Evolutionary conservation across 2,113 vertebrate species (phyloP), one percentile per base, ranked within the genome.

Genomic region (Indri indri): DNA sequence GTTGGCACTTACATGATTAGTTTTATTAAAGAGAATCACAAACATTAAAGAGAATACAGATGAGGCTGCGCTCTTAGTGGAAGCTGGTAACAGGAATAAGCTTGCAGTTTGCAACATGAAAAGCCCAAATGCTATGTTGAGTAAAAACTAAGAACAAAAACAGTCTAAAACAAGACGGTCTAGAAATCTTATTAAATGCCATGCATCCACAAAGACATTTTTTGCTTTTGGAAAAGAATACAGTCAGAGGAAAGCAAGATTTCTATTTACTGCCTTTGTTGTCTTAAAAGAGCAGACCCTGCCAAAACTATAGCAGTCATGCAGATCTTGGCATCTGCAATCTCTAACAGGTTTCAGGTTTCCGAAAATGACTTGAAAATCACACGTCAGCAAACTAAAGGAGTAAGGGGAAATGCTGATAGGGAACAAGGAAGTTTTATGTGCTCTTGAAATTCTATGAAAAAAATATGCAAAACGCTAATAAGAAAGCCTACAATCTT

Each of bases 321-420:
- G 89, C 93, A 91, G 91, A 96, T 94, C 95, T 93, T 90, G 74
- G 95, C 97, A 95, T 97, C 70, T 92, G 86, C 54, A 92, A 81
- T 96, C 95, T 96, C 76, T 97, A 97, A 96, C 93, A 92, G 94
- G 81, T 96, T 97, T 98, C 97, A 96, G 97, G 95, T 97, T 97
- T 96, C 90, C 22, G 59, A 94, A 94, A 94, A 95, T 20, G 57
- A 93, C 91, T 96, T 89, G 74, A 90, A 97, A 94, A 94, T 97
- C 91, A 90, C 65, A 91, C 90, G 90, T 96, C 96, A 88, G 94
- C 93, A 91, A 81, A 88, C 61, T 68, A 76, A 88, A 94, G 52
- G 59, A 45, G 61, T n/a, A 88, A 92, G 54, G 34, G 71, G 54
- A 88, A 93, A 82, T 47, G 80, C 65, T 92, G 93, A 85, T 94